phyloP scores from a whole-genome alignment of 2,797 vertebrate species.

The Coccyzus lansbergi region DNA sequence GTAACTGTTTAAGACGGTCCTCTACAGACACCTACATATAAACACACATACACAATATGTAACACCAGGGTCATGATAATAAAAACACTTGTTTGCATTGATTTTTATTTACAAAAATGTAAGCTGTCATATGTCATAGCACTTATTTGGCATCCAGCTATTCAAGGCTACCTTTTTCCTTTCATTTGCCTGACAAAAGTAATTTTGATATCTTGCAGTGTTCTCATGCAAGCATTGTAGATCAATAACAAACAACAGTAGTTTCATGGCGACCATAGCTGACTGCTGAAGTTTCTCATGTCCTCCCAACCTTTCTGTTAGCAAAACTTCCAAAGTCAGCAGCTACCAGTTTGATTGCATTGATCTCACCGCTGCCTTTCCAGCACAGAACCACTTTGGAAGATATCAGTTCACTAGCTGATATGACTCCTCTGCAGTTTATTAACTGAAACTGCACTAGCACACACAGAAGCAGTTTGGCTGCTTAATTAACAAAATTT shows the following conservation, averaged over 20 bases:
- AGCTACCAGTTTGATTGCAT: slow-evolving; percentile 1
- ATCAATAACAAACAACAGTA: not conserved
- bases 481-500: not conserved
- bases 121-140: not conserved
- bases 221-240: not conserved
- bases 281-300: not conserved
- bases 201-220: not conserved
- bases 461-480: not conserved
- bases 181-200: not conserved
- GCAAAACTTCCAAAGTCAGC: not conserved
- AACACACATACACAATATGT: not conserved
- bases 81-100: not conserved
- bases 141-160: not conserved
- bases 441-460: slow-evolving; percentile 34
- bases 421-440: not conserved
- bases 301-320: not conserved
- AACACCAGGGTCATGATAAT: not conserved
- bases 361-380: slow-evolving; percentile 34
- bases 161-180: not conserved
- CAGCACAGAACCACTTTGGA: not conserved
- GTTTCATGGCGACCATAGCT: not conserved
- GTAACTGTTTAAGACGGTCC: slow-evolving; percentile 91
- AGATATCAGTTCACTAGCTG: not conserved
- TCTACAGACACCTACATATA: slow-evolving; percentile 87
- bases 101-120: not conserved